Evolutionary conservation across 2,888 invertebrate species (phyloP).

Genomic region (Pollenia angustigena): DNA sequence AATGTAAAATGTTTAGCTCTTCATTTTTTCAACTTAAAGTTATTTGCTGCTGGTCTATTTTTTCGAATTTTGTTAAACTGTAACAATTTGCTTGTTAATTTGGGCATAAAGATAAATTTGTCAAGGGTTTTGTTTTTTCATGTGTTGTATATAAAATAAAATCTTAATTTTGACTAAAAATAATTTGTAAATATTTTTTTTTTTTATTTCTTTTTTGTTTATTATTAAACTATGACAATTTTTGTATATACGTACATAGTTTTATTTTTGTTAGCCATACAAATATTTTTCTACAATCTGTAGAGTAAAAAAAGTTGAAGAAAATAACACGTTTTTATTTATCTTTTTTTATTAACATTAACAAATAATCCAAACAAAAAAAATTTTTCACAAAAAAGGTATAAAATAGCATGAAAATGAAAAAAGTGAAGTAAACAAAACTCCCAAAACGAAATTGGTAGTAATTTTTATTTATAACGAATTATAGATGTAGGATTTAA

Average conservation of each 20-base stretch:
- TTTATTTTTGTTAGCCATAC: neutral
- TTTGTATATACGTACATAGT: conserved; percentile 26
- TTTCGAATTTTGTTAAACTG: no score
- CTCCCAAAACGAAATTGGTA: conserved; percentile 39
- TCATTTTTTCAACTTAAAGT: no score
- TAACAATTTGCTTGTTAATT: no score
- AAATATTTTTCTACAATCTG: conserved; percentile 66
- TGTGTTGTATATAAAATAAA: no score
- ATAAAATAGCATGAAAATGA: neutral
- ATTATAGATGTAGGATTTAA: conserved; percentile 53
- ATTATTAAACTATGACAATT: neutral
- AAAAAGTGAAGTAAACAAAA: conserved; percentile 15
- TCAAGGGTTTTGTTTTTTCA: no score
- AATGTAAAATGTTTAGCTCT: no score
- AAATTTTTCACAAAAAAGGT: neutral
- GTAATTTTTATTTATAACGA: conserved; percentile 53
- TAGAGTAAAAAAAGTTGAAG: neutral
- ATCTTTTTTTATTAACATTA: neutral
- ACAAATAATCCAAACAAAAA: neutral
- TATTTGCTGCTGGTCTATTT: no score
- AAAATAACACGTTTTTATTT: neutral
- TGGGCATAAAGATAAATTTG: no score
- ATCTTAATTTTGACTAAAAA: no score
- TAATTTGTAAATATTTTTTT: no score
- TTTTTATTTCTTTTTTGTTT: no score